Evolutionary conservation across 2,113 vertebrate genomes (phyloP).

Genomic region (Sphyrna mokarran): DNA sequence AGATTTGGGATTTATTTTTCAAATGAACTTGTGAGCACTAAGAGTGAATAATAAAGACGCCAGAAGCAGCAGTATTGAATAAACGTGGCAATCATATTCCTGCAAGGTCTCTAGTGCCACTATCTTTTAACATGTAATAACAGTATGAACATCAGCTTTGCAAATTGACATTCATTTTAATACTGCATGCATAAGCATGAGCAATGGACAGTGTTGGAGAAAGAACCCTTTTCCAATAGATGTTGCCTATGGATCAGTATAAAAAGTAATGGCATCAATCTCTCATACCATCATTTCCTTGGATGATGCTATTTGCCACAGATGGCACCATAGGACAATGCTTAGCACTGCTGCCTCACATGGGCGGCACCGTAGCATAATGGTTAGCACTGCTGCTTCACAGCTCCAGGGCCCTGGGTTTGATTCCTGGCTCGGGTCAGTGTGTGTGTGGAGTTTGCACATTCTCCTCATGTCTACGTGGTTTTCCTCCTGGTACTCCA

Average conservation of each 20-base stretch:
- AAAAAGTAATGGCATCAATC: neutral
- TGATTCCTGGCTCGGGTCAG: no score
- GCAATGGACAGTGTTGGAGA: no score
- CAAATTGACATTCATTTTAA: neutral
- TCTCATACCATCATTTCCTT: neutral
- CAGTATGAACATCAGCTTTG: neutral
- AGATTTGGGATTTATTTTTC: neutral
- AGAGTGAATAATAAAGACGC: neutral
- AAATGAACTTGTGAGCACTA: no score
- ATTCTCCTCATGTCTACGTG: no score
- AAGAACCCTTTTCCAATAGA: neutral
- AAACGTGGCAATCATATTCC: neutral
- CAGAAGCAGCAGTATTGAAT: neutral
- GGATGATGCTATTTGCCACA: neutral
- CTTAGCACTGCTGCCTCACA: no score
- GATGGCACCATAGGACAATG: no score
- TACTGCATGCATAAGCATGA: no score
- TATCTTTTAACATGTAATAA: neutral
- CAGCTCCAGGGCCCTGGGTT: no score
- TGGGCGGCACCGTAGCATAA: no score
- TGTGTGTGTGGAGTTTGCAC: no score
- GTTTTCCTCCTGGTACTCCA: no score
- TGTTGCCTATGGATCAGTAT: neutral
- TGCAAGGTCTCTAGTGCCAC: neutral
- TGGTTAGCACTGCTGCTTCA: no score